Conservation (phyloP, 1,140 invertebrate genomes). For the Nylanderia fulva region DNA sequence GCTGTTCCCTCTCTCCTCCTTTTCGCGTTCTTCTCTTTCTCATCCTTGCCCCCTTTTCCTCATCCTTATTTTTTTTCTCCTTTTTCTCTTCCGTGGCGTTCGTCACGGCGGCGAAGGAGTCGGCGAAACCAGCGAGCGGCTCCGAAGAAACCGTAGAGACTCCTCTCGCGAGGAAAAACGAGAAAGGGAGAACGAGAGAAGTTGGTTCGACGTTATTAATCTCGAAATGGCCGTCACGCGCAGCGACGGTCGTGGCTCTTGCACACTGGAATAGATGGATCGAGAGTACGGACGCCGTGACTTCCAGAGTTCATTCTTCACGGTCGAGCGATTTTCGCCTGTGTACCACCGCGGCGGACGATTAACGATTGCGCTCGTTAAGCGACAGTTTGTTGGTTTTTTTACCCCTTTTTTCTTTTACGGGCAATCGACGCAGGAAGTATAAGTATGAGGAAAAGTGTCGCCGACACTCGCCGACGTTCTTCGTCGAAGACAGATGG, state of each 20-base stretch:
- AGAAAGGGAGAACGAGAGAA: slow-evolving; percentile 60
- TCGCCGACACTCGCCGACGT: slow-evolving; percentile 45
- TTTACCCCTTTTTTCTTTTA: slow-evolving; percentile 15
- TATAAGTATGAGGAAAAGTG: slow-evolving; percentile 9
- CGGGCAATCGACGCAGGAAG: neutral
- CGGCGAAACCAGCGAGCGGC: slow-evolving; percentile 6
- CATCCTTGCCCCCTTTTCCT: slow-evolving; percentile 10
- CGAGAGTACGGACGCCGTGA: slow-evolving; percentile 37
- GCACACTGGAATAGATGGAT: slow-evolving; percentile 60
- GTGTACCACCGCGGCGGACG: slow-evolving; percentile 62
- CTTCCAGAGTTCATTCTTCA: slow-evolving; percentile 72
- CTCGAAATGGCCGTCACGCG: slow-evolving; percentile 69
- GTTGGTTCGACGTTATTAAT: slow-evolving; percentile 75
- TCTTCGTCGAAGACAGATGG: slow-evolving; percentile 67
- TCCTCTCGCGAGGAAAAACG: slow-evolving; percentile 17
- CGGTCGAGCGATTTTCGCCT: slow-evolving; percentile 69
- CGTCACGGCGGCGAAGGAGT: slow-evolving; percentile 28
- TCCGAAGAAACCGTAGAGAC: slow-evolving; percentile 14
- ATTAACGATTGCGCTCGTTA: slow-evolving; percentile 76
- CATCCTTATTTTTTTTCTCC: slow-evolving; percentile 18
- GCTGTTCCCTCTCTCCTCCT: neutral
- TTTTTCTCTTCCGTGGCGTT: neutral
- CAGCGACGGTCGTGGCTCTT: slow-evolving; percentile 61
- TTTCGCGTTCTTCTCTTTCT: neutral
- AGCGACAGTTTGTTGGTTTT: slow-evolving; percentile 65